These are phyloP conservation scores for Micromussa lordhowensis DNA, from an alignment of 92 coral and sea anemone species.

Conservation along the genomic window DNA sequence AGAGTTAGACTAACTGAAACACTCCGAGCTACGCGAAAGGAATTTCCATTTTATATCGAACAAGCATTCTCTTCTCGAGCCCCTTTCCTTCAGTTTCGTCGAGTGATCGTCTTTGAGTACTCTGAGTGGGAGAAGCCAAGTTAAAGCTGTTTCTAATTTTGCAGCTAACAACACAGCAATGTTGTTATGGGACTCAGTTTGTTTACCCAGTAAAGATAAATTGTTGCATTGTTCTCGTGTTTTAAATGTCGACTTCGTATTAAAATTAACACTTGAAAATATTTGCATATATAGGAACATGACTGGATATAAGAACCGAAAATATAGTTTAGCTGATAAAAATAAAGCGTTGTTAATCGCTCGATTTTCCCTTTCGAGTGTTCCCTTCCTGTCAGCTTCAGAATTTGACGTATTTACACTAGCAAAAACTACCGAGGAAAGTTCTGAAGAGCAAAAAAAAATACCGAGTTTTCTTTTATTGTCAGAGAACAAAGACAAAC, in stretches of 20 bases:
- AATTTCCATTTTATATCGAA: not conserved
- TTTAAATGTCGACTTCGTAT: slow-evolving; percentile 1
- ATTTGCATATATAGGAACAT: slow-evolving; percentile 1
- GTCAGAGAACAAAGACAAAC: not conserved
- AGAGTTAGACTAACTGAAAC: not conserved
- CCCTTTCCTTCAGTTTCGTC: too few relatives aligned
- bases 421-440: not conserved
- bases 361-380: not conserved
- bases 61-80: not conserved
- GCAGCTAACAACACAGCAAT: slow-evolving; percentile 12
- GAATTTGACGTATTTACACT: not conserved
- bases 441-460: not conserved
- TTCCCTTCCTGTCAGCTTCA: not conserved
- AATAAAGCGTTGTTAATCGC: not conserved
- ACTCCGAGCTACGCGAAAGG: not conserved
- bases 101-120: not conserved
- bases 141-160: not conserved
- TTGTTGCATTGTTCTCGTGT: slow-evolving; percentile 4
- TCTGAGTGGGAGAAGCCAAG: not conserved
- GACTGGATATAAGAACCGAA: slow-evolving; percentile 18
- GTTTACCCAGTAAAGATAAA: slow-evolving; percentile 19
- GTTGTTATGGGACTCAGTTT: not conserved
- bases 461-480: not conserved
- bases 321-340: not conserved
- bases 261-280: not conserved